phyloP scores from a whole-genome alignment of 1,140 invertebrate genomes.

The Drosophila pseudoananassae region DNA sequence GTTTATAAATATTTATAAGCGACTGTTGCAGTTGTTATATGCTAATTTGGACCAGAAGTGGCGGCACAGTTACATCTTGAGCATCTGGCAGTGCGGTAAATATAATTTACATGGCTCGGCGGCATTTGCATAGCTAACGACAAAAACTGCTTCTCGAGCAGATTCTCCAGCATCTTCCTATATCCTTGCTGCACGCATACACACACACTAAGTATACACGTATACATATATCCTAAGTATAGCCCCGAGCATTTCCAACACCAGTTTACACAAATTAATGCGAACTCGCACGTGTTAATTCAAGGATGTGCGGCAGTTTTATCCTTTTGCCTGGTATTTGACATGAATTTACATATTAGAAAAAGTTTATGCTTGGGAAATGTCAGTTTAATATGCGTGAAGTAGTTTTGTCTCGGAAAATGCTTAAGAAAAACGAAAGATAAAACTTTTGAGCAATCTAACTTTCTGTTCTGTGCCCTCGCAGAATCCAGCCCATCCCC shows the following conservation, averaged over 20 bases:
- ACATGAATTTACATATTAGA: constrained; percentile 80
- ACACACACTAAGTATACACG: background rate
- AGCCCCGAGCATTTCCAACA: constrained; percentile 46
- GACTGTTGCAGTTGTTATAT: constrained; percentile 75
- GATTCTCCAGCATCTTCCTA: background rate
- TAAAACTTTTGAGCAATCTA: constrained; percentile 64
- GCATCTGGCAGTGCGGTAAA: constrained; percentile 78
- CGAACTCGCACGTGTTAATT: constrained; percentile 81
- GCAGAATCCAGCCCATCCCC: constrained; percentile 1
- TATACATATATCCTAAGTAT: background rate
- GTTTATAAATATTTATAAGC: constrained; percentile 74
- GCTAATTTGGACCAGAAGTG: constrained; percentile 68
- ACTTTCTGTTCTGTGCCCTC: constrained; percentile 30
- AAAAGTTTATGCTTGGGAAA: constrained; percentile 78
- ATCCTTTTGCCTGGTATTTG: constrained; percentile 51
- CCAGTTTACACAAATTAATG: constrained; percentile 79
- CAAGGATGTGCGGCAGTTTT: constrained; percentile 73
- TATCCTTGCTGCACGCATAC: background rate
- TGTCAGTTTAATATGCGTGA: constrained; percentile 82
- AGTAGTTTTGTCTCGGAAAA: constrained; percentile 70
- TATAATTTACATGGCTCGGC: constrained; percentile 72
- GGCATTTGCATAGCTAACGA: constrained; percentile 78
- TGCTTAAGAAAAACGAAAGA: constrained; percentile 65
- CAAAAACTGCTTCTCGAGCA: constrained; percentile 63
- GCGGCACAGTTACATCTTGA: constrained; percentile 70